Conservation (phyloP, 2,113 vertebrate genomes). For the Ochotona princeps region DNA sequence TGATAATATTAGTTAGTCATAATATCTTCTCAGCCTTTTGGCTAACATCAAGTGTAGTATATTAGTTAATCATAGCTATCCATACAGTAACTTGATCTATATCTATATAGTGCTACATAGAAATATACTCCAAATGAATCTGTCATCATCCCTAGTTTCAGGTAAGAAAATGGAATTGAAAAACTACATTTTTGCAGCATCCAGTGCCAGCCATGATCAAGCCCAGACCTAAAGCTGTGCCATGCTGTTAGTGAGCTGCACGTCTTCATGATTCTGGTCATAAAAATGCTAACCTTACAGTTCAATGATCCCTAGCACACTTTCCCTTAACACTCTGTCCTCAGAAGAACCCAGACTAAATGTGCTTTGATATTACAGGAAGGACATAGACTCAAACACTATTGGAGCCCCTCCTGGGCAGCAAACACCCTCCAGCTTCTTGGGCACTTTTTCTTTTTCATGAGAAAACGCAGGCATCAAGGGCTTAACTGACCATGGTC, state of each 20-base stretch:
- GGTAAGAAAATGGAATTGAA: background rate
- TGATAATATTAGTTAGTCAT: background rate
- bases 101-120: no score
- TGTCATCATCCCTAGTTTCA: slow-evolving; percentile 24
- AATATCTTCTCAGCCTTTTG: no score
- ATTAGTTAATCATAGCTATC: no score
- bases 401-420: background rate
- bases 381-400: background rate
- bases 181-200: slow-evolving; percentile 10
- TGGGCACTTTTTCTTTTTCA: no score
- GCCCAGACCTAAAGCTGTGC: background rate
- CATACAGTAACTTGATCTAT: no score
- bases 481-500: background rate
- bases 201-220: background rate
- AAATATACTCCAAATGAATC: background rate
- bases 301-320: no score
- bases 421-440: background rate
- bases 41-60: no score
- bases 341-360: background rate
- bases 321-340: background rate
- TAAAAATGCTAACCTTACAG: no score
- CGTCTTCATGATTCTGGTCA: no score
- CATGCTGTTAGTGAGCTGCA: no score
- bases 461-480: background rate
- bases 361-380: background rate